These are phyloP conservation scores for Nomada flava DNA, from an alignment of 2,888 invertebrate genomes.

Conservation along the genomic window DNA sequence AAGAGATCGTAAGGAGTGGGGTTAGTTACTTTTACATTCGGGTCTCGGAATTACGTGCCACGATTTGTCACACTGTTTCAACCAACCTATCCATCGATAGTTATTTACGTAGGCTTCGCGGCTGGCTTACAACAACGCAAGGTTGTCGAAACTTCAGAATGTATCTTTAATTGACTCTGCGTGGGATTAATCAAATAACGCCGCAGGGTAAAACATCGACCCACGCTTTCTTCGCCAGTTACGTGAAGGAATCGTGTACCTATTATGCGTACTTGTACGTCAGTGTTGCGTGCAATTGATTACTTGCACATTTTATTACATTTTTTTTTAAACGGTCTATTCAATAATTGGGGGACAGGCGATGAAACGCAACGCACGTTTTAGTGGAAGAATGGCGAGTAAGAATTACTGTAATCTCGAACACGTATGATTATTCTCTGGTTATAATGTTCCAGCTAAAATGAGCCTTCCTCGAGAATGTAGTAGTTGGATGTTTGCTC, in stretches of 20 bases:
- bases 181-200: conserved; percentile 53
- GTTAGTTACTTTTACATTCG: neutral
- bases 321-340: conserved; percentile 25
- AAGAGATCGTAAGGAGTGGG: too few species aligned
- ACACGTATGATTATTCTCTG: neutral
- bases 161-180: conserved; percentile 50
- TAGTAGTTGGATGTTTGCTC: neutral
- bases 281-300: conserved; percentile 39
- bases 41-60: neutral
- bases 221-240: conserved; percentile 56
- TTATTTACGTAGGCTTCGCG: conserved; percentile 23
- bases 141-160: conserved; percentile 43
- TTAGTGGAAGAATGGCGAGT: conserved; percentile 4
- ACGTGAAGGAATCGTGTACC: conserved; percentile 10
- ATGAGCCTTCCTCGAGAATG: neutral
- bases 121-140: conserved; percentile 19
- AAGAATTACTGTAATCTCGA: neutral
- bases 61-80: neutral
- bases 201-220: conserved; percentile 35
- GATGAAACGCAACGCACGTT: conserved; percentile 10
- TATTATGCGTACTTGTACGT: conserved; percentile 1
- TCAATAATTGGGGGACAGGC: conserved; percentile 26
- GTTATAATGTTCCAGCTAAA: neutral
- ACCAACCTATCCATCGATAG: neutral
- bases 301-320: conserved; percentile 28